Percentiles rank a stretch among this genome's conserved stretches.
These are phyloP conservation scores for Phocides pigmalion DNA, from an alignment of 1,140 invertebrate species.

Conservation along the genomic window DNA sequence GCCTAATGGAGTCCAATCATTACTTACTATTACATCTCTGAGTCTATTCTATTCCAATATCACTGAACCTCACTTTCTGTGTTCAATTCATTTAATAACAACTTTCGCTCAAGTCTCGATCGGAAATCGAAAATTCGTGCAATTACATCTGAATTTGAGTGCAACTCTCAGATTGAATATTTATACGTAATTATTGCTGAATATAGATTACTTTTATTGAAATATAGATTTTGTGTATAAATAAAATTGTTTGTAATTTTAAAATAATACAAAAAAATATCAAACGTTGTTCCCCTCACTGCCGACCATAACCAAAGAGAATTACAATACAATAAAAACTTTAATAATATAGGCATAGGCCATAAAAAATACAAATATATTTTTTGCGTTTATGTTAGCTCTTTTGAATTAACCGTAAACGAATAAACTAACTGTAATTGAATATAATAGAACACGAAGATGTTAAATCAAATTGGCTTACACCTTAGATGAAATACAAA, in stretches of 20 bases:
- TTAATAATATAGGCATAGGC: too few species aligned
- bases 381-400: too few species aligned
- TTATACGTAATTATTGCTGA: not conserved
- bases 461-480: too few species aligned
- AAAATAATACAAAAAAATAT: not conserved
- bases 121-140: conserved; percentile 28
- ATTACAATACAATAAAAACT: too few species aligned
- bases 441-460: too few species aligned
- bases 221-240: not conserved
- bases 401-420: too few species aligned
- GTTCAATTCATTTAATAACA: conserved; percentile 31
- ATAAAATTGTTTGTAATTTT: not conserved
- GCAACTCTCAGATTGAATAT: not conserved
- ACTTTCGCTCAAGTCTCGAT: conserved; percentile 20
- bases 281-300: too few species aligned
- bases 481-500: too few species aligned
- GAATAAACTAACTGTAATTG: too few species aligned
- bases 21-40: conserved; percentile 33
- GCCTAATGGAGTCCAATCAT: conserved; percentile 45
- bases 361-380: too few species aligned
- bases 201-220: not conserved
- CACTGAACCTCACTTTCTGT: conserved; percentile 16
- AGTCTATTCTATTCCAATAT: conserved; percentile 23
- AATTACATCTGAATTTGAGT: conserved; percentile 17
- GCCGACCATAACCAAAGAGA: too few species aligned